Conservation (phyloP, 2,888 invertebrate genomes). For the Azorinus chamasolen region DNA sequence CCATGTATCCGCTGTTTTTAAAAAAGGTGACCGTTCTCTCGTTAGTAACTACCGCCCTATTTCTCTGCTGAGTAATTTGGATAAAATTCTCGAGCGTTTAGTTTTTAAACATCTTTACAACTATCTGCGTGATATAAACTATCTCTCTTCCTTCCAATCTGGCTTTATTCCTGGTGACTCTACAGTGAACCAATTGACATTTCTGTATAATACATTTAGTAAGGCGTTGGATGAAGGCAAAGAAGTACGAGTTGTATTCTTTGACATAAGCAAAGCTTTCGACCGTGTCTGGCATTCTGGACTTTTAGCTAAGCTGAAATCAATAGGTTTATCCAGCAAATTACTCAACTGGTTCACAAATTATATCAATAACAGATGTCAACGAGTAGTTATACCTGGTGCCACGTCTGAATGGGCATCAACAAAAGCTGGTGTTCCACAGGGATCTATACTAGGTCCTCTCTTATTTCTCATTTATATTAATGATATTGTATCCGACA, state of each 20-base stretch:
- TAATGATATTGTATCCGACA: conserved; percentile 21
- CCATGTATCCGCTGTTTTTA: conserved; percentile 4
- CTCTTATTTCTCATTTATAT: conserved; percentile 19
- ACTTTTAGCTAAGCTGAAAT: no score
- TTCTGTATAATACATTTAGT: conserved; percentile 11
- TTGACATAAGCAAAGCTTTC: conserved; percentile 50
- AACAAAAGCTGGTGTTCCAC: conserved; percentile 10
- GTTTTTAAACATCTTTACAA: conserved; percentile 19
- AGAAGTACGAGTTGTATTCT: conserved; percentile 42
- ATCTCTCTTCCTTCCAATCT: conserved; percentile 2
- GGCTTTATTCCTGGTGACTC: conserved; percentile 23
- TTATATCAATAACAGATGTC: conserved; percentile 5
- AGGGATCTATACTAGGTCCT: conserved; percentile 24
- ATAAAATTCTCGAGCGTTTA: conserved; percentile 5
- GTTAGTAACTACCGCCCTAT: conserved; percentile 15
- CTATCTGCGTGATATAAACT: not conserved
- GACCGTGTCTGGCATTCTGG: no score
- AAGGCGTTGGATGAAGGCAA: conserved; percentile 28
- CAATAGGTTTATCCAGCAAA: not conserved
- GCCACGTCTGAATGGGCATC: not conserved
- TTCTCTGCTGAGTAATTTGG: conserved; percentile 4
- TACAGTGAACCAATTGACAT: conserved; percentile 19
- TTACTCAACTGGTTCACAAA: not conserved
- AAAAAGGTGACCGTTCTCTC: conserved; percentile 2
- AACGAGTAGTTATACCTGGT: conserved; percentile 12